Conservation (phyloP, 2,888 invertebrate genomes). For the Lymantria monacha region DNA sequence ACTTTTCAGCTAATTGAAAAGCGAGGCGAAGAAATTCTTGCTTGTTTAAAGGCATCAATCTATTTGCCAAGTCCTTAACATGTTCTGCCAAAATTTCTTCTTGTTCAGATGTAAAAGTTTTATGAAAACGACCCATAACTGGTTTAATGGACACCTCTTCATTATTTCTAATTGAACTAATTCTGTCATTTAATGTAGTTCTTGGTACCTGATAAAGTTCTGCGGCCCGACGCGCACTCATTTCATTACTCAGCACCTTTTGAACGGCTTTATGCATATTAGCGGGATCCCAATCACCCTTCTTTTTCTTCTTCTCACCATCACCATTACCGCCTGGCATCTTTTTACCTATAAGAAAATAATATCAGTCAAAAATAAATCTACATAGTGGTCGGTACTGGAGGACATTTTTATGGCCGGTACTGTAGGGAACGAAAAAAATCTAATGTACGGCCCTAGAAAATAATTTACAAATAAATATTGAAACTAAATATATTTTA, state of each 20-base stretch:
- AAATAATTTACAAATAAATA: too few relatives aligned
- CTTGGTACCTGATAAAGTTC: background rate
- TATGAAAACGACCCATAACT: constrained; percentile 15
- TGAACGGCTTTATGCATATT: background rate
- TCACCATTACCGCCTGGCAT: too few relatives aligned
- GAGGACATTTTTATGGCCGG: too few relatives aligned
- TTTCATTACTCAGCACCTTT: background rate
- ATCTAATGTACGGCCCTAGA: too few relatives aligned
- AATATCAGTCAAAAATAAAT: too few relatives aligned
- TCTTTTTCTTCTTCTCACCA: constrained; percentile 13
- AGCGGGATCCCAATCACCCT: background rate
- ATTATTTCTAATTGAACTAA: constrained; percentile 10
- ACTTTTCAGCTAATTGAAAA: background rate
- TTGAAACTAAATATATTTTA: too few relatives aligned
- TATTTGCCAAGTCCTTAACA: constrained; percentile 4
- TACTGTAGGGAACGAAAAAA: too few relatives aligned
- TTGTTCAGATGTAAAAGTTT: background rate
- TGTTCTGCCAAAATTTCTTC: constrained; percentile 1
- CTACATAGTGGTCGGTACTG: too few relatives aligned
- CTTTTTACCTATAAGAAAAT: too few relatives aligned
- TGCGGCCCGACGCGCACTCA: constrained; percentile 3
- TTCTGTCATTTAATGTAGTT: constrained; percentile 4
- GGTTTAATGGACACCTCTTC: constrained; percentile 10
- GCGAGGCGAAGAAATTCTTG: constrained; percentile 1
- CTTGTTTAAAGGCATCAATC: constrained; percentile 6